Base-by-base conservation (phyloP, 35 echinoderm and acorn worm species). In the Acanthaster planci region DNA sequence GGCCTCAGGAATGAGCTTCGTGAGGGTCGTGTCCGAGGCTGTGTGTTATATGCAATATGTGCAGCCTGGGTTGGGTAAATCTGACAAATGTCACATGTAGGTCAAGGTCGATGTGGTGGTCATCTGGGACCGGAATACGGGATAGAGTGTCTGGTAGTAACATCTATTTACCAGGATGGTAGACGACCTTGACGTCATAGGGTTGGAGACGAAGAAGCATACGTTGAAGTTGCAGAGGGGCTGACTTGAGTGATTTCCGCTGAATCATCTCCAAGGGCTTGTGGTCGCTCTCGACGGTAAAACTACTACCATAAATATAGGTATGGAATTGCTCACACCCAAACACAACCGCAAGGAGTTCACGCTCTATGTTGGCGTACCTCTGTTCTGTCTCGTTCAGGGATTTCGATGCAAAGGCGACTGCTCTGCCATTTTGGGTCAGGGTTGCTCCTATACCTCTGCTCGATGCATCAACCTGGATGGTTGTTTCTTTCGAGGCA, bases 341-440 rank as follows among this genome's bases (percentile, higher is more conserved):
- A 31, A 1, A 85, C 0, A 85, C 82, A 0, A 94, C 84, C 0
- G 82, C 92, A 0, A 94, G 83, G 82, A 94, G 76, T 30, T 90
- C 92, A 17, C 59, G 52, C 36, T 90, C 92, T n/a, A n/a, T n/a
- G n/a, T n/a, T n/a, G n/a, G n/a, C n/a, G n/a, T n/a, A n/a, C n/a
- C n/a, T n/a, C 34, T 29, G 77, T 52, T 94, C 92, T 4, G 92
- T 77, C 5, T 60, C 55, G 0, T 40, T 86, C 8, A 90, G 55
- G 21, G 83, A 0, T 38, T 60, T 81, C 6, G 55, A 85, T 15
- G 52, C 56, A 60, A 84, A 94, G 1, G 68, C 34, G 36, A 94
- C 84, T 56, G 87, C 81, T 72, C 14, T 86, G n/a, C n/a, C n/a
- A n/a, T n/a, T n/a, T n/a, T n/a, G n/a, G n/a, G n/a, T n/a, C n/a